phyloP scores from a whole-genome alignment of 2,797 vertebrate genomes.

The Distichodus sexfasciatus region DNA sequence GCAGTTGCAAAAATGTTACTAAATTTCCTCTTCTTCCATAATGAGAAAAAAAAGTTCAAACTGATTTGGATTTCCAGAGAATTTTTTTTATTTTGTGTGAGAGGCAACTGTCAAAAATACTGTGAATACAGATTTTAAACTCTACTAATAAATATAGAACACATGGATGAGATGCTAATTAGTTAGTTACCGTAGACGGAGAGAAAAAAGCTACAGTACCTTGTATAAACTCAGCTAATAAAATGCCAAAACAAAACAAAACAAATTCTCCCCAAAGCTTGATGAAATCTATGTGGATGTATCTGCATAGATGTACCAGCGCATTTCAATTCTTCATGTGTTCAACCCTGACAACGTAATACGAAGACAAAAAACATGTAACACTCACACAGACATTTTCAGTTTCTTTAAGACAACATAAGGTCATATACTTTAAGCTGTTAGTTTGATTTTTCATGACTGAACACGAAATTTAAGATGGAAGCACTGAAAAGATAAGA shows the following conservation, averaged over 20 bases:
- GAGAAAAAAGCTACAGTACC: conserved; percentile 50
- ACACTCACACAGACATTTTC: conserved; percentile 16
- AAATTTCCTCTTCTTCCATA: no score
- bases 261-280: conserved; percentile 59
- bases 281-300: conserved; percentile 55
- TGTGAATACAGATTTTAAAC: conserved; percentile 52
- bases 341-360: conserved; percentile 2
- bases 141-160: conserved; percentile 67
- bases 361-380: conserved; percentile 18
- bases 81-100: conserved; percentile 53
- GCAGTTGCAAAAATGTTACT: no score
- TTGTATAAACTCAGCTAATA: conserved; percentile 39
- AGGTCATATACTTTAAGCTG: conserved; percentile 11
- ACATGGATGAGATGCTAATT: conserved; percentile 48
- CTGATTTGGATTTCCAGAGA: conserved; percentile 26
- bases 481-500: conserved; percentile 45
- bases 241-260: conserved; percentile 51
- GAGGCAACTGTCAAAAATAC: conserved; percentile 52
- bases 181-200: conserved; percentile 28
- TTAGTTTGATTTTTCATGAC: not conserved
- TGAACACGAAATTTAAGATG: conserved; percentile 14
- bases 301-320: conserved; percentile 70
- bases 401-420: conserved; percentile 1
- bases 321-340: conserved; percentile 16
- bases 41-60: conserved; percentile 10